Evolutionary conservation across 2,888 invertebrate genomes (phyloP).

Genomic region (Notocelia uddmanniana): DNA sequence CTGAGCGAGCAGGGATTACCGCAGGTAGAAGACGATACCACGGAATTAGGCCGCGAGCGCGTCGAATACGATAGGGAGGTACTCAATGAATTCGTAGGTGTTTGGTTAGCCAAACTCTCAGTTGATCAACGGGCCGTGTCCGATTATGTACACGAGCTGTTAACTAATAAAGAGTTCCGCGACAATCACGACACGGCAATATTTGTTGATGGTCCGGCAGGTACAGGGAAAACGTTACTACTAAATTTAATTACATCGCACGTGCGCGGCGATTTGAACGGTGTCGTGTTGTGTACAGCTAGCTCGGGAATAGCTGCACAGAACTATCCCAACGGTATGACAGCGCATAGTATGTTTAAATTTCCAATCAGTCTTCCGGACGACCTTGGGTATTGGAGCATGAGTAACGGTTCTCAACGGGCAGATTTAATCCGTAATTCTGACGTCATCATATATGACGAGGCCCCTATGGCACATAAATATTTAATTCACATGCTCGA

Average conservation of each 20-base stretch:
- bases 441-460: slow-evolving; percentile 36
- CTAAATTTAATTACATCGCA: slow-evolving; percentile 27
- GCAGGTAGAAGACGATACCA: too few relatives aligned
- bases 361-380: slow-evolving; percentile 22
- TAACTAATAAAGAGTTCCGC: background rate
- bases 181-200: slow-evolving; percentile 25
- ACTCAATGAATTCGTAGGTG: background rate
- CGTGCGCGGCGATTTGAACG: slow-evolving; percentile 14
- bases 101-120: slow-evolving; percentile 5
- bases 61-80: too few relatives aligned
- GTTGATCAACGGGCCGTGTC: slow-evolving; percentile 1
- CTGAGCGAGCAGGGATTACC: too few relatives aligned
- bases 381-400: slow-evolving; percentile 26
- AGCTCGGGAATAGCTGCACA: slow-evolving; percentile 25
- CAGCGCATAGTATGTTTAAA: slow-evolving; percentile 36
- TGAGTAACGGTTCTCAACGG: too few relatives aligned
- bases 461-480: slow-evolving; percentile 42
- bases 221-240: slow-evolving; percentile 28
- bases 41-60: too few relatives aligned
- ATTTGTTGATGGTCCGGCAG: slow-evolving; percentile 33
- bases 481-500: slow-evolving; percentile 38
- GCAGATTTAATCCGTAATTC: slow-evolving; percentile 21
- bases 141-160: slow-evolving; percentile 11
- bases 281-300: slow-evolving; percentile 18
- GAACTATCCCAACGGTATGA: slow-evolving; percentile 21